Percentiles rank a stretch among this genome's conserved stretches.
Conservation (phyloP, 2,113 vertebrate species). For the Neomonachus schauinslandi region DNA sequence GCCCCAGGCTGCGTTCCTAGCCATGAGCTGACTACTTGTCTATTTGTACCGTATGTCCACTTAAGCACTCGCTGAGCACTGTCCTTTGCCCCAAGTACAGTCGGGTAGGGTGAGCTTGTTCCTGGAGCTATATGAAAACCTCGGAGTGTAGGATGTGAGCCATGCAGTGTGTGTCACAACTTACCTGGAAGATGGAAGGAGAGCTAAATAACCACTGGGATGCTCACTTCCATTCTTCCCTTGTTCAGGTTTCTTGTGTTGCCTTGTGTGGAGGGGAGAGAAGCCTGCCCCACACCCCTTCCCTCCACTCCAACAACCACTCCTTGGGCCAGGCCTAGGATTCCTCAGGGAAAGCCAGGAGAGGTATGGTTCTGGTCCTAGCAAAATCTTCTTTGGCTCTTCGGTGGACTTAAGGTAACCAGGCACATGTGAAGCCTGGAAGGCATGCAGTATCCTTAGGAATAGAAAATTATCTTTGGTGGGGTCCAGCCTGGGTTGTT, state of each 20-base stretch:
- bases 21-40: background rate
- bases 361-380: accelerated
- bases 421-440: background rate
- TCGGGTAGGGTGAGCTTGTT: background rate
- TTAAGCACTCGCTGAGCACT: background rate
- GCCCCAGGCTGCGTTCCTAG: background rate
- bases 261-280: background rate
- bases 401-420: background rate
- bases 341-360: background rate
- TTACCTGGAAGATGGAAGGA: background rate
- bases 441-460: background rate
- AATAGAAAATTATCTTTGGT: background rate
- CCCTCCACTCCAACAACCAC: background rate
- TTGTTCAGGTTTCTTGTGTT: background rate
- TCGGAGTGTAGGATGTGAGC: background rate
- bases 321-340: background rate
- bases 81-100: background rate
- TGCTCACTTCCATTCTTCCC: background rate
- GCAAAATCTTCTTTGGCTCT: background rate
- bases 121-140: background rate
- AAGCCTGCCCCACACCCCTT: background rate
- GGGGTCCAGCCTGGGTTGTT: background rate
- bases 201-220: background rate
- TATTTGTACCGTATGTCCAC: background rate
- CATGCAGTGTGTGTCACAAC: background rate